Evolutionary conservation across 2,113 vertebrate species (phyloP).

Genomic region (Carlito syrichta): DNA sequence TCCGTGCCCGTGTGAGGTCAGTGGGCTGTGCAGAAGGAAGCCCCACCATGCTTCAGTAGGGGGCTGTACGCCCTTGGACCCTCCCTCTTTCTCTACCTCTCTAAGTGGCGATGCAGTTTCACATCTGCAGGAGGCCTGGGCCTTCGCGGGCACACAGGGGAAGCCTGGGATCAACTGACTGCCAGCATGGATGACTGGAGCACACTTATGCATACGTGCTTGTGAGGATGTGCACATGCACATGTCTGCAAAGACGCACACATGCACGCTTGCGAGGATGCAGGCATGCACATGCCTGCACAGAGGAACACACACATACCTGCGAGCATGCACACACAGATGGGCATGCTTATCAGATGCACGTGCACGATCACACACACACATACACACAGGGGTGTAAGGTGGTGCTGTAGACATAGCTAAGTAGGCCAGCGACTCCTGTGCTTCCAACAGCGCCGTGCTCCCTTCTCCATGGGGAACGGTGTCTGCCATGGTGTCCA

Average conservation of each 20-base stretch:
- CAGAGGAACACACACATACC: no score
- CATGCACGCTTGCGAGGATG: neutral
- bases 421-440: neutral
- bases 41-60: neutral
- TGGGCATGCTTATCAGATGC: no score
- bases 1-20: neutral
- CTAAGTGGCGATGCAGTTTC: neutral
- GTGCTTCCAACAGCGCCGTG: no score
- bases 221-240: neutral
- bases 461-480: no score
- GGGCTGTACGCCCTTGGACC: accelerated
- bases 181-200: accelerated
- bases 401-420: neutral
- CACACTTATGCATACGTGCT: no score
- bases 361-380: no score
- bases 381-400: neutral
- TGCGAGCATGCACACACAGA: neutral
- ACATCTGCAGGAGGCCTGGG: neutral
- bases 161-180: neutral
- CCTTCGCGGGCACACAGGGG: neutral
- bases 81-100: neutral
- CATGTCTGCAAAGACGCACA: neutral
- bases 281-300: no score
- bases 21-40: accelerated
- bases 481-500: neutral